phyloP scores from a whole-genome alignment of 1,140 invertebrate genomes.

The Euura saliciscinereae region DNA sequence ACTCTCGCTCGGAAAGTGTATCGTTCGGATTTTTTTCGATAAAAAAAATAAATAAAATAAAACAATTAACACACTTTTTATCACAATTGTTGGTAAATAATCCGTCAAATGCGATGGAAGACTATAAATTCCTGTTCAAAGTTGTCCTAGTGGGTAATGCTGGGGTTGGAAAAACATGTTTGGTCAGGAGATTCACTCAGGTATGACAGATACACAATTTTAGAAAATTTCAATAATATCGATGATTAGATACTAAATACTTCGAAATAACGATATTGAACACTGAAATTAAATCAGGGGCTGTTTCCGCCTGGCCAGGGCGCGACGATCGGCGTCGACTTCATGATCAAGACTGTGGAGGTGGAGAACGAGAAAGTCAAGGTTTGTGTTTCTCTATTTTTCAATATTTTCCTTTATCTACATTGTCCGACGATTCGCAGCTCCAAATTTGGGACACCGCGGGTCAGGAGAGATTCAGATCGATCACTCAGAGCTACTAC shows the following conservation, averaged over 20 bases:
- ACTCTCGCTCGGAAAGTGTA: conserved; percentile 29
- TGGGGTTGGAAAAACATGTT: conserved; percentile 93
- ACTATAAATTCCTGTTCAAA: conserved; percentile 98
- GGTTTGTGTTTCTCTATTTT: conserved; percentile 62
- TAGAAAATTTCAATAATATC: too few species aligned
- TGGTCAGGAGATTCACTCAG: conserved; percentile 89
- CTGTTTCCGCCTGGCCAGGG: conserved; percentile 96
- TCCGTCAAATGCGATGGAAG: conserved; percentile 76
- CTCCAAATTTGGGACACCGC: conserved; percentile 98
- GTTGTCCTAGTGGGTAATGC: conserved; percentile 95
- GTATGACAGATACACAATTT: conserved; percentile 38
- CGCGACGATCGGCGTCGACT: conserved; percentile 99
- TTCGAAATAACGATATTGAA: too few species aligned
- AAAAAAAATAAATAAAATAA: not conserved
- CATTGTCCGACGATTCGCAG: conserved; percentile 60
- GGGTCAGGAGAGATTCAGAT: conserved; percentile 96
- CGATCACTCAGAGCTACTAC: conserved; percentile 98
- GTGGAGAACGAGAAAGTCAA: conserved; percentile 99
- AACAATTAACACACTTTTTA: not conserved
- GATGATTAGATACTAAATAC: too few species aligned
- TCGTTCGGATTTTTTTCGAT: conserved; percentile 18
- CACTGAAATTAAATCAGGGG: conserved; percentile 63
- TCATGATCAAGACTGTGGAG: conserved; percentile 99
- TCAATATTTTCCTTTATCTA: too few species aligned
- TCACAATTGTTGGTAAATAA: not conserved